Conservation (phyloP, 2,888 invertebrate species). For the Elegia similella region DNA sequence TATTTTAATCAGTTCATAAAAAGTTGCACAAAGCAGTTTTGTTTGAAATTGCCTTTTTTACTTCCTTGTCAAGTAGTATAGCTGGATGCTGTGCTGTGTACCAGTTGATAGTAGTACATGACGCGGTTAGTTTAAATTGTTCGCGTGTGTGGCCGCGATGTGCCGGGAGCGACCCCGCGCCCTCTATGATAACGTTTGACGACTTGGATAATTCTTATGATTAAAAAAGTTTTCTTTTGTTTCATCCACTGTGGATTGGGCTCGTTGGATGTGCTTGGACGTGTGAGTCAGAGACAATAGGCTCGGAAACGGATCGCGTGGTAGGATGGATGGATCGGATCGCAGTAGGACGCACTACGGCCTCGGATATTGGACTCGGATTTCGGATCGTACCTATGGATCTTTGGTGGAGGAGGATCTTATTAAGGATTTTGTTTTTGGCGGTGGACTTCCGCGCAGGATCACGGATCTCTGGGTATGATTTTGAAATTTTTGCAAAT, state of each 20-base stretch:
- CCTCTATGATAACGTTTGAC: slow-evolving; percentile 11
- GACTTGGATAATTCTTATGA: slow-evolving; percentile 44
- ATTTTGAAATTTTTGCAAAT: slow-evolving; percentile 72
- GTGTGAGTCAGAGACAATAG: slow-evolving; percentile 59
- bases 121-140: background rate
- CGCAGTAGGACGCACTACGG: slow-evolving; percentile 41
- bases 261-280: slow-evolving; percentile 69
- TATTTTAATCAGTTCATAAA: too few species aligned
- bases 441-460: slow-evolving; percentile 25
- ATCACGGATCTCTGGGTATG: slow-evolving; percentile 75
- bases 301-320: slow-evolving; percentile 36
- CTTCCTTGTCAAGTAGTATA: too few species aligned
- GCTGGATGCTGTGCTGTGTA: background rate
- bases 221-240: slow-evolving; percentile 79
- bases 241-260: slow-evolving; percentile 80
- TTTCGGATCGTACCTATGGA: slow-evolving; percentile 38
- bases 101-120: background rate
- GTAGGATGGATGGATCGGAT: slow-evolving; percentile 30
- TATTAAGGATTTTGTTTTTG: slow-evolving; percentile 18
- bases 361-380: slow-evolving; percentile 44
- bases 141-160: background rate
- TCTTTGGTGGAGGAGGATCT: slow-evolving; percentile 22
- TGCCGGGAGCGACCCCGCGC: slow-evolving; percentile 3
- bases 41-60: too few species aligned
- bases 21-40: too few species aligned